These are phyloP conservation scores for Mamestra configurata DNA, from an alignment of 1,140 invertebrate genomes.

Conservation along the genomic window DNA sequence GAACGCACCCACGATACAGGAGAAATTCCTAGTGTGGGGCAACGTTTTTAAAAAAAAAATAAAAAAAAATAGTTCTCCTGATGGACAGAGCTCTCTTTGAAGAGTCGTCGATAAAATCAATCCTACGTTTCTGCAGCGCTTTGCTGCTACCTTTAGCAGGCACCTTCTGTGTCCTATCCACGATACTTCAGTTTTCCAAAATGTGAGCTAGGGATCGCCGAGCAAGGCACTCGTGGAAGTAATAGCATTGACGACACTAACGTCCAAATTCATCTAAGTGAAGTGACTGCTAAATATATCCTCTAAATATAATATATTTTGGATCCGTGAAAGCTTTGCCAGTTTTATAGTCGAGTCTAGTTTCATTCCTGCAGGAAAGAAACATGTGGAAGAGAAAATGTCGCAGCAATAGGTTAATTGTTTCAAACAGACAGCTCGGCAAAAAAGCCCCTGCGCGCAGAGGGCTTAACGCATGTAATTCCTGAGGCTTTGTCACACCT, in stretches of 20 bases:
- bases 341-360: neutral
- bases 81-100: too few species aligned
- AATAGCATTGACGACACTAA: neutral
- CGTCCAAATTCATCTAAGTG: neutral
- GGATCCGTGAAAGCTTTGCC: neutral
- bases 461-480: slow-evolving; percentile 14
- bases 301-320: neutral
- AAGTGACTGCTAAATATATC: neutral
- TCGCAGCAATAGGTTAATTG: neutral
- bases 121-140: too few species aligned
- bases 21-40: too few species aligned
- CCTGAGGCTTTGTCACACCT: slow-evolving; percentile 36
- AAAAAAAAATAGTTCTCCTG: too few species aligned
- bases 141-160: too few species aligned
- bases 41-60: too few species aligned
- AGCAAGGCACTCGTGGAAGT: too few species aligned
- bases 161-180: too few species aligned
- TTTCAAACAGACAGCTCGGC: slow-evolving; percentile 8
- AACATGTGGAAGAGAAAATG: neutral
- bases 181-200: too few species aligned
- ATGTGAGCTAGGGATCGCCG: too few species aligned
- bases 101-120: too few species aligned
- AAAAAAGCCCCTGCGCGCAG: neutral
- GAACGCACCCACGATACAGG: too few species aligned
- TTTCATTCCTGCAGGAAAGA: neutral